Conservation (phyloP, 1,140 invertebrate genomes). For the Heliothis virescens region DNA sequence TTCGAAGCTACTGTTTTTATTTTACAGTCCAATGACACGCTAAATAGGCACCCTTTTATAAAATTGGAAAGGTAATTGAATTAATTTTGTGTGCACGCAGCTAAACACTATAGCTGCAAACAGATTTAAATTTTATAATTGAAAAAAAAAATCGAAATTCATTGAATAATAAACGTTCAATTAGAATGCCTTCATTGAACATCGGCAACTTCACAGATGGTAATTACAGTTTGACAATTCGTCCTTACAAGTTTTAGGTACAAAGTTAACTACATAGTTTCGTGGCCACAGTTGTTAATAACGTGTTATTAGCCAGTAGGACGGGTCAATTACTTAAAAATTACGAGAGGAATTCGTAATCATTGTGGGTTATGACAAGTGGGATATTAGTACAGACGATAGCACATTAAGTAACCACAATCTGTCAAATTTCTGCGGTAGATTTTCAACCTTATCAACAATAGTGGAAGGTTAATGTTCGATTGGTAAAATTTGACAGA, state of each 20-base stretch:
- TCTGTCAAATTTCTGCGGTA: too few species aligned
- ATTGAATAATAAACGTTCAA: neutral
- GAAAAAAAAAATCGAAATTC: neutral
- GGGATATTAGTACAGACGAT: neutral
- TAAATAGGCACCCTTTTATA: neutral
- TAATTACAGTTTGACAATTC: conserved; percentile 43
- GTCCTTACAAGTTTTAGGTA: conserved; percentile 13
- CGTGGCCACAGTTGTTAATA: conserved; percentile 28
- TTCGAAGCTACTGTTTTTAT: neutral
- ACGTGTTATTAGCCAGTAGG: conserved; percentile 30
- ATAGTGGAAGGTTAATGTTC: too few species aligned
- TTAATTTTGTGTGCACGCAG: neutral
- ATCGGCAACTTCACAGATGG: conserved; percentile 3
- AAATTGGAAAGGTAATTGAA: conserved; percentile 1
- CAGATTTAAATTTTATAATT: neutral
- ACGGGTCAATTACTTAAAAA: conserved; percentile 16
- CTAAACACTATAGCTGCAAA: too few species aligned
- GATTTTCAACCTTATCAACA: too few species aligned
- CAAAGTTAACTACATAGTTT: conserved; percentile 4
- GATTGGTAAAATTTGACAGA: too few species aligned
- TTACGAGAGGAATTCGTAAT: conserved; percentile 6
- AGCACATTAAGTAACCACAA: too few species aligned
- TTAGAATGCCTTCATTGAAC: conserved; percentile 14
- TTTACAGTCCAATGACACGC: conserved; percentile 18
- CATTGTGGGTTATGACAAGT: neutral